A percentile compares a stretch with the other conserved stretches of the same genome.
phyloP scores from a whole-genome alignment of 1,140 invertebrate species.

The Cepaea nemoralis region DNA sequence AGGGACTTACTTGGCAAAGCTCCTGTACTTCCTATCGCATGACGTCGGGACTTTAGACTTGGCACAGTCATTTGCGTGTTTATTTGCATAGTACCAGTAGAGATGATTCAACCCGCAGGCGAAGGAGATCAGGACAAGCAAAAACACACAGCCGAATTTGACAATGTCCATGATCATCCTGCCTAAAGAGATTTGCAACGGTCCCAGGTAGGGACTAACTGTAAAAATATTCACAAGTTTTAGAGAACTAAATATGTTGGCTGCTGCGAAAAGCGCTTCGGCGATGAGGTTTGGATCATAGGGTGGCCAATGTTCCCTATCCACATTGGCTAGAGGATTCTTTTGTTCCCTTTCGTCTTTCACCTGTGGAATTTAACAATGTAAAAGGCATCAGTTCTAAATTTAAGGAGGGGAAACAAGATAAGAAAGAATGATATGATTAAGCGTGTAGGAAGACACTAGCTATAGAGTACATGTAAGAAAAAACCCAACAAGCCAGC shows the following conservation, averaged over 20 bases:
- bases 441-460: too few species aligned
- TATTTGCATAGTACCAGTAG: conserved; percentile 96
- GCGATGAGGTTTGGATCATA: conserved; percentile 94
- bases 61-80: conserved; percentile 85
- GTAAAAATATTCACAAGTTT: conserved; percentile 99
- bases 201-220: conserved; percentile 96
- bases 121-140: conserved; percentile 96
- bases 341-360: conserved; percentile 52
- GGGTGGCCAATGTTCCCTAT: conserved; percentile 88
- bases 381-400: neutral
- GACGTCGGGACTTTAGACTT: conserved; percentile 26
- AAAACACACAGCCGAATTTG: conserved; percentile 94
- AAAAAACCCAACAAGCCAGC: too few species aligned
- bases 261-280: conserved; percentile 93
- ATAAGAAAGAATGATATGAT: neutral
- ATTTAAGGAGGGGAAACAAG: neutral
- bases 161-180: conserved; percentile 98
- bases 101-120: conserved; percentile 94
- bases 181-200: conserved; percentile 94
- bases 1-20: conserved; percentile 70
- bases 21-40: conserved; percentile 65
- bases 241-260: conserved; percentile 95
- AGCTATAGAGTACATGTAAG: too few species aligned
- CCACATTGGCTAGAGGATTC: conserved; percentile 77
- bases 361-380: conserved; percentile 47